Evolutionary conservation across 2,113 vertebrate genomes (phyloP).

Genomic region (Acrocephalus arundinaceus): DNA sequence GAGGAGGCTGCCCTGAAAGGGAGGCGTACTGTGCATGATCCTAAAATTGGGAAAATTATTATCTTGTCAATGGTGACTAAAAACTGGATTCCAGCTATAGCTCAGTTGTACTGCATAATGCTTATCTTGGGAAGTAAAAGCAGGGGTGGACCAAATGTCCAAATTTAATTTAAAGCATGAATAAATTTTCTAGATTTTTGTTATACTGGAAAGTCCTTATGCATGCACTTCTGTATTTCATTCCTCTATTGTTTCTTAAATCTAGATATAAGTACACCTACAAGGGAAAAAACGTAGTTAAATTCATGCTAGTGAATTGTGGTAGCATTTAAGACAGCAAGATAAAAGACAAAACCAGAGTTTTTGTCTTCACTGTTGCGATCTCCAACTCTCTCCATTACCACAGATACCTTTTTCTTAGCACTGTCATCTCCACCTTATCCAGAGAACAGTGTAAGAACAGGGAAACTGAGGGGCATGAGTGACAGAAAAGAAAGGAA

Average conservation of each 20-base stretch:
- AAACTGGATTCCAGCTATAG: not conserved
- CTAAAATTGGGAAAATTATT: not conserved
- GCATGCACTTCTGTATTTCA: not conserved
- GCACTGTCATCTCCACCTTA: not conserved
- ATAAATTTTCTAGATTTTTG: not conserved
- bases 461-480: not conserved
- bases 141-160: not conserved
- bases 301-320: not conserved
- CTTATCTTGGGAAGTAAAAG: not conserved
- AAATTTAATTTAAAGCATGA: conserved; percentile 1
- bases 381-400: not conserved
- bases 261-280: not conserved
- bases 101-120: not conserved
- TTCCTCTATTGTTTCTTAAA: not conserved
- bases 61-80: not conserved
- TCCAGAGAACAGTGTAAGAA: not conserved
- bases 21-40: not conserved
- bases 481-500: not conserved
- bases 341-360: not conserved
- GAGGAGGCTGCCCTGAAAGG: not conserved
- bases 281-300: not conserved
- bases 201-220: not conserved
- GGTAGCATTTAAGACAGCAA: not conserved
- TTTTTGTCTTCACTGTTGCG: not conserved
- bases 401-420: not conserved